phyloP scores from a whole-genome alignment of 1,140 invertebrate species.

The Agrypnia vestita region DNA sequence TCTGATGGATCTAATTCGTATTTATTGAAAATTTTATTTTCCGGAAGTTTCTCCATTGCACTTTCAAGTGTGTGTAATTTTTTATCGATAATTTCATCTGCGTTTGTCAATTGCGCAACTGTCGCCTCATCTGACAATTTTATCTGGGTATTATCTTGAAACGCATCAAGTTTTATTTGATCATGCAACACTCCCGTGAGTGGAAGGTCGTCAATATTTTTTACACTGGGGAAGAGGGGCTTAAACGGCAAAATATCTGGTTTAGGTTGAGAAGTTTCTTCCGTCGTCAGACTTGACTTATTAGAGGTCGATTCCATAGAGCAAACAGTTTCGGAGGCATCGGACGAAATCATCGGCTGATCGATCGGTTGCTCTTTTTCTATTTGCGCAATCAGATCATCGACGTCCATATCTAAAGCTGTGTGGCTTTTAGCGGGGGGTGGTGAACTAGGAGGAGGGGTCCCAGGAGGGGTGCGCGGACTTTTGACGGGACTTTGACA shows the following conservation, averaged over 20 bases:
- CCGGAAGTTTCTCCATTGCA: constrained; percentile 4
- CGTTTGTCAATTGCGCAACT: background rate
- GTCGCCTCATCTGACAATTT: background rate
- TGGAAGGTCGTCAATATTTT: constrained; percentile 1
- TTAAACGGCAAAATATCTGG: constrained; percentile 43
- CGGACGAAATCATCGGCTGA: constrained; percentile 44
- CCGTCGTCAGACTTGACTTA: constrained; percentile 24
- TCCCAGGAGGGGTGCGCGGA: constrained; percentile 20
- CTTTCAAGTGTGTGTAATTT: background rate
- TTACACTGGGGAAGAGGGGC: constrained; percentile 52
- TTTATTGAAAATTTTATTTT: constrained; percentile 52
- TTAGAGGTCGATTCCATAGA: constrained; percentile 39
- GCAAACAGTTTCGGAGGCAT: constrained; percentile 44
- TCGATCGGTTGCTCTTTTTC: constrained; percentile 58
- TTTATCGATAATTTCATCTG: constrained; percentile 12
- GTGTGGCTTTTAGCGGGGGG: constrained; percentile 36
- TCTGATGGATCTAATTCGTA: constrained; percentile 40
- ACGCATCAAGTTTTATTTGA: background rate
- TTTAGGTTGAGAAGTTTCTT: constrained; percentile 44
- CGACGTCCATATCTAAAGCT: constrained; percentile 57
- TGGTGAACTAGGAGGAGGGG: constrained; percentile 42
- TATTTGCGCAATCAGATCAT: constrained; percentile 59
- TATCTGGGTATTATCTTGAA: background rate
- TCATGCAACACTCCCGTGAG: background rate
- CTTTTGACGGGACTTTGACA: constrained; percentile 45